phyloP scores from a whole-genome alignment of 2,113 vertebrate species.

The Etia nguti region DNA sequence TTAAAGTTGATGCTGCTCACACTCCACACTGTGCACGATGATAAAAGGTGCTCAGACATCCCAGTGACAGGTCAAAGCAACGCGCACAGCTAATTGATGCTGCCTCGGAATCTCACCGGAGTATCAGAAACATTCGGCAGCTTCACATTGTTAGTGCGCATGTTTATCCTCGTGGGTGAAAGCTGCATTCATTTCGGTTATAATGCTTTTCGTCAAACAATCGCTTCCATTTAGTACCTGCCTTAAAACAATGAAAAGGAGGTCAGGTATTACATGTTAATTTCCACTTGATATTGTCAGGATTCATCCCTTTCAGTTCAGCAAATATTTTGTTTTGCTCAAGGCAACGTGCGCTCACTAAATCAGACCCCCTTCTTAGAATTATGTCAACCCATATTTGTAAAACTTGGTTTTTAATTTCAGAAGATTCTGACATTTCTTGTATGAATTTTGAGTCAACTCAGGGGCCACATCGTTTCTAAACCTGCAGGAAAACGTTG shows the following conservation, averaged over 20 bases:
- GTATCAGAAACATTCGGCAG: constrained; percentile 58
- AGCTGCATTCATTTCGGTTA: constrained; percentile 19
- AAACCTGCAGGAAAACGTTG: neutral
- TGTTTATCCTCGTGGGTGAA: constrained; percentile 42
- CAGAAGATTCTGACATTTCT: neutral
- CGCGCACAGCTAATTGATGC: constrained; percentile 73
- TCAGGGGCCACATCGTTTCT: neutral
- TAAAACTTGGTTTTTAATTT: neutral
- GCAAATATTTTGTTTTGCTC: neutral
- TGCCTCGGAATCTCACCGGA: constrained; percentile 51
- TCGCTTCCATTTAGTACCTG: constrained; percentile 22
- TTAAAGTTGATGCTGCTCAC: constrained; percentile 73
- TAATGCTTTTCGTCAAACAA: constrained; percentile 26
- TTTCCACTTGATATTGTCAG: neutral
- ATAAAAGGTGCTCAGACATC: constrained; percentile 72
- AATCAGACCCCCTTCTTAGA: neutral
- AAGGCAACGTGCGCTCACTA: neutral
- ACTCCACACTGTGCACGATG: constrained; percentile 58
- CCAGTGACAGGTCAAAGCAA: constrained; percentile 75
- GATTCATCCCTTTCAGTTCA: neutral
- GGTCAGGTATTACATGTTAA: neutral
- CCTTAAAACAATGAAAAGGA: constrained; percentile 22
- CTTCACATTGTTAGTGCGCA: constrained; percentile 46
- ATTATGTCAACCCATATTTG: neutral
- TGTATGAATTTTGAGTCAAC: neutral